A percentile compares a stretch with the other conserved stretches of the same genome.
phyloP scores from a whole-genome alignment of 2,888 invertebrate genomes.

The Polydrusus pterygomalis region DNA sequence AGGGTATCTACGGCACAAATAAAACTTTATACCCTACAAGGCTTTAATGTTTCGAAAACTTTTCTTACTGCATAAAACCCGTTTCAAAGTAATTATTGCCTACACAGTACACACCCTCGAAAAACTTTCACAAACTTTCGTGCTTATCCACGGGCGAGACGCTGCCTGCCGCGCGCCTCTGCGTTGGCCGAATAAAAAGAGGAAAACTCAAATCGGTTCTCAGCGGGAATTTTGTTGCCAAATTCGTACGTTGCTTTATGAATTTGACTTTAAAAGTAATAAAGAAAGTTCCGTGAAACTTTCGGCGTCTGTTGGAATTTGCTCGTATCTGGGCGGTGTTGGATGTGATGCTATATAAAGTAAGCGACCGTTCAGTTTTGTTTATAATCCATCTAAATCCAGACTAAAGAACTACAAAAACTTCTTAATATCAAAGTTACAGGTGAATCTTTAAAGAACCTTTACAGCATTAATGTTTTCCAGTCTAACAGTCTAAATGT shows the following conservation, averaged over 20 bases:
- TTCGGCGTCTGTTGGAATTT: too few species aligned
- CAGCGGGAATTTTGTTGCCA: constrained; percentile 27
- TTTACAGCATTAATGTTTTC: too few species aligned
- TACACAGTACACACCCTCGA: constrained; percentile 39
- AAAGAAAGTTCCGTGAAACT: neutral
- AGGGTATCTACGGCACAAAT: constrained; percentile 42
- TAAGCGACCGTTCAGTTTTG: too few species aligned
- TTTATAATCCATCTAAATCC: too few species aligned
- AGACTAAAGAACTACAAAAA: too few species aligned
- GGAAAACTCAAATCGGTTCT: constrained; percentile 34
- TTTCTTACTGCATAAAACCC: constrained; percentile 50
- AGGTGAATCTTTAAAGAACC: too few species aligned
- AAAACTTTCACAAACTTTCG: constrained; percentile 40
- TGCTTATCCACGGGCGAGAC: constrained; percentile 15
- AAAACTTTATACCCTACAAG: constrained; percentile 38
- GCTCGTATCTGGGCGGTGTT: too few species aligned
- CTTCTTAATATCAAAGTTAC: too few species aligned
- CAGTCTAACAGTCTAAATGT: too few species aligned
- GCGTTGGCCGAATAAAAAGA: constrained; percentile 20
- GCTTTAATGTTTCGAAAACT: constrained; percentile 36
- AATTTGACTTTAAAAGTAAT: constrained; percentile 15
- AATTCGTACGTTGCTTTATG: constrained; percentile 6
- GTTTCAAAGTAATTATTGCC: constrained; percentile 45
- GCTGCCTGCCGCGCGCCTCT: constrained; percentile 2
- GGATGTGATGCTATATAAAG: too few species aligned